Evolutionary conservation across 2,113 vertebrate species (phyloP).

Genomic region (Paralichthys olivaceus): DNA sequence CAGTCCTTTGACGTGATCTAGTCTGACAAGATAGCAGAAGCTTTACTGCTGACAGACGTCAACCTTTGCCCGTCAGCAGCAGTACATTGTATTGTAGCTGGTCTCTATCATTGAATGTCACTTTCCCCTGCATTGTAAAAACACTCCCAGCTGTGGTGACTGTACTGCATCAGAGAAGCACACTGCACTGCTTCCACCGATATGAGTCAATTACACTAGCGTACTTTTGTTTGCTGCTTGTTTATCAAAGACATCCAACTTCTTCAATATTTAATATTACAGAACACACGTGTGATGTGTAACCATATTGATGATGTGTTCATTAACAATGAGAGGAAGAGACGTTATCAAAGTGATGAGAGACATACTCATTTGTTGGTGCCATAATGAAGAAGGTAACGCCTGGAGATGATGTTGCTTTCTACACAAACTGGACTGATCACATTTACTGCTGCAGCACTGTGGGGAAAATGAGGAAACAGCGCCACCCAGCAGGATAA

Average conservation of each 20-base stretch:
- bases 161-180: too few relatives aligned
- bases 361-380: not conserved
- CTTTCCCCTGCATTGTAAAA: too few relatives aligned
- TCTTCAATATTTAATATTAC: not conserved
- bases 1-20: not conserved
- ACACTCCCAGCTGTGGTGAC: not conserved
- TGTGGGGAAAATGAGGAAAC: not conserved
- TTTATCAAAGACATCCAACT: not conserved
- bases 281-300: not conserved
- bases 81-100: not conserved
- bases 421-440: not conserved
- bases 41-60: not conserved
- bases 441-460: too few relatives aligned
- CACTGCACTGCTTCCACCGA: too few relatives aligned
- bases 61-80: not conserved
- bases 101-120: not conserved
- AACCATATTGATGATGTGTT: not conserved
- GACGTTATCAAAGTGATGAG: too few relatives aligned
- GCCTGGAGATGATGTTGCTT: not conserved
- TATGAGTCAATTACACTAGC: too few relatives aligned
- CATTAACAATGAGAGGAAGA: not conserved
- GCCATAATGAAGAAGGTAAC: too few relatives aligned
- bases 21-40: not conserved
- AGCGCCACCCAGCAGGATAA: constrained; percentile 23
- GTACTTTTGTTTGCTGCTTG: not conserved